Percentiles rank a stretch among this genome's conserved stretches.
These are phyloP conservation scores for Hirtodrosophila trivittata DNA, from an alignment of 2,888 invertebrate species.

Conservation along the genomic window DNA sequence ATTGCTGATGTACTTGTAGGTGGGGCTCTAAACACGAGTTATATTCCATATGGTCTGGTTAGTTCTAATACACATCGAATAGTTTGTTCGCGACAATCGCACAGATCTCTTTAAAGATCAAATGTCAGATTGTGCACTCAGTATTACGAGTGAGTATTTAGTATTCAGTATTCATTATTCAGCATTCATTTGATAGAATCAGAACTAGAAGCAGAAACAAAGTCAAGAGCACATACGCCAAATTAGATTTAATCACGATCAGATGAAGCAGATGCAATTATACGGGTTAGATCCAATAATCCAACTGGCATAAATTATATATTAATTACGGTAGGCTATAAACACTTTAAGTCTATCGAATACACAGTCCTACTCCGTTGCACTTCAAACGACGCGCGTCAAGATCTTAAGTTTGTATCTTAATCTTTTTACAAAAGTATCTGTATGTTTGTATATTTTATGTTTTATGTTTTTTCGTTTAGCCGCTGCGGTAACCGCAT, in stretches of 20 bases:
- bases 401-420: constrained; percentile 8
- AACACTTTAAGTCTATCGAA: constrained; percentile 67
- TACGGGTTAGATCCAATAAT: constrained; percentile 13
- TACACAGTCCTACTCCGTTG: constrained; percentile 26
- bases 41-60: constrained; percentile 66
- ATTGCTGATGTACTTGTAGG: constrained; percentile 55
- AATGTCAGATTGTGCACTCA: constrained; percentile 55
- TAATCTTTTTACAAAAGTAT: too few species aligned
- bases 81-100: constrained; percentile 28
- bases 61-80: constrained; percentile 37
- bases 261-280: constrained; percentile 8
- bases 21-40: constrained; percentile 28
- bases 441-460: constrained; percentile 13
- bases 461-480: constrained; percentile 7
- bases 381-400: constrained; percentile 17
- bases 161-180: constrained; percentile 14
- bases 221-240: constrained; percentile 74
- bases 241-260: constrained; percentile 62
- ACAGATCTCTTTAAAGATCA: constrained; percentile 57
- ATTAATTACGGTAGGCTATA: constrained; percentile 60
- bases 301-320: constrained; percentile 67
- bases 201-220: constrained; percentile 58
- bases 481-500: constrained; percentile 73
- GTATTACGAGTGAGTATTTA: not conserved
- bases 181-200: constrained; percentile 9